Base-by-base conservation (phyloP, 2,113 vertebrate genomes). In the Phalacrocorax carbo region DNA sequence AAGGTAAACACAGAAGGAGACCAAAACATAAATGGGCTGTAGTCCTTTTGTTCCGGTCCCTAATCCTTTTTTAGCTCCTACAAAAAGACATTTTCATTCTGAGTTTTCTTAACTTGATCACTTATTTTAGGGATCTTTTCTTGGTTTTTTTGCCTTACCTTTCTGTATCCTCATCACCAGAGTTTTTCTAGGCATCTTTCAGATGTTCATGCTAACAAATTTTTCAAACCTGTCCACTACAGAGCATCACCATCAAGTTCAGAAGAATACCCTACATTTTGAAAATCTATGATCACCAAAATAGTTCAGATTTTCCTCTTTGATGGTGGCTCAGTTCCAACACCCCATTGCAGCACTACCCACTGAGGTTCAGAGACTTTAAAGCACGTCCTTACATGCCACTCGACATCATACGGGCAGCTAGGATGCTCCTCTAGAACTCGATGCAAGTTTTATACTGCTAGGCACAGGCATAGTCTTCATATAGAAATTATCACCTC, bases 151-250 rank as follows among this genome's bases (percentile, higher is more conserved):
- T 51, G 2, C 42, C 27, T 75, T 29, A 11, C 9, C 2, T 46
- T 5, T 15, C 38, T 25, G 2, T 11, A 36, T 26, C 25, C 21
- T 48, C n/a, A 88, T 32, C 48, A 85, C 6, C 17, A 40, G 25
- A 40, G 6, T 7, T 68, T 82, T 71, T 44, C 48, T 23, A 20
- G 44, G 22, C 20, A 34, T 38, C 3, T 78, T 75, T 38, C 60
- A 86, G 15, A 5, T 6, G 8, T 9, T 82, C 15, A 18, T 0
- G 0, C 15, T 22, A 42, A 32, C 3, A 51, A 18, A 7, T 32
- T 52, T 85, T 42, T 79, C 49, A 38, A 77, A 62, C 11, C 49
- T 18, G 2, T 30, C 73, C 66, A 32, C 65, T 46, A 88, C 20
- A 76, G 15, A 85, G 22, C 44, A 86, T n/a, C 61, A 86, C 18